Conservation (phyloP, 2,888 invertebrate genomes). For the Hypercompe scribonia region DNA sequence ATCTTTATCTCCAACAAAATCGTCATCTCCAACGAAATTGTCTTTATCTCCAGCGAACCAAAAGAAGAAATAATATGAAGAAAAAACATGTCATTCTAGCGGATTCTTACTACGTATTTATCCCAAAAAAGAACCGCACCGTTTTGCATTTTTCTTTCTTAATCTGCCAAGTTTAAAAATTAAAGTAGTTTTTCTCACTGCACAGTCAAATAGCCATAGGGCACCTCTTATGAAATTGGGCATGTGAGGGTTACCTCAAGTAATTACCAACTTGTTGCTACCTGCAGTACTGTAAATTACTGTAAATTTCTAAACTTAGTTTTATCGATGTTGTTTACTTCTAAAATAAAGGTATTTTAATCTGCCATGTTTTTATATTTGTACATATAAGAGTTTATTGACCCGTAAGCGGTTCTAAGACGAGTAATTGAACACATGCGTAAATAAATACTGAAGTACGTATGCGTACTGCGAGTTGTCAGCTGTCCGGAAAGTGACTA, state of each 20-base stretch:
- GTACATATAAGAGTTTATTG: conserved; percentile 12
- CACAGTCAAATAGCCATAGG: no score
- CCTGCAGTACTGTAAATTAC: background rate
- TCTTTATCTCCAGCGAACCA: background rate
- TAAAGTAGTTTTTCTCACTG: no score
- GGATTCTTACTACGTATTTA: no score
- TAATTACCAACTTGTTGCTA: no score
- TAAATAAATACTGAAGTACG: conserved; percentile 28
- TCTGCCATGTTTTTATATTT: background rate
- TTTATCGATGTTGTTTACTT: background rate
- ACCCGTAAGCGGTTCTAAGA: conserved; percentile 21
- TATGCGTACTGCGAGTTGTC: background rate
- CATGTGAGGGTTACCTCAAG: background rate
- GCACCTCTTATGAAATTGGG: background rate
- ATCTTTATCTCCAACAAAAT: background rate
- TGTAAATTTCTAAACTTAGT: background rate
- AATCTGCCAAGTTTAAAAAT: no score
- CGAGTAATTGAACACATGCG: conserved; percentile 27
- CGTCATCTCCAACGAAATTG: background rate
- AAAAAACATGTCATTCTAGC: no score
- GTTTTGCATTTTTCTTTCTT: no score
- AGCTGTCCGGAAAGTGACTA: conserved; percentile 26
- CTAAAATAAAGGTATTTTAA: background rate
- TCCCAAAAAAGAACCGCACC: no score
- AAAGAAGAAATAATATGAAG: background rate